Evolutionary conservation across 1,140 invertebrate species (phyloP).

Genomic region (Tribolium madens): DNA sequence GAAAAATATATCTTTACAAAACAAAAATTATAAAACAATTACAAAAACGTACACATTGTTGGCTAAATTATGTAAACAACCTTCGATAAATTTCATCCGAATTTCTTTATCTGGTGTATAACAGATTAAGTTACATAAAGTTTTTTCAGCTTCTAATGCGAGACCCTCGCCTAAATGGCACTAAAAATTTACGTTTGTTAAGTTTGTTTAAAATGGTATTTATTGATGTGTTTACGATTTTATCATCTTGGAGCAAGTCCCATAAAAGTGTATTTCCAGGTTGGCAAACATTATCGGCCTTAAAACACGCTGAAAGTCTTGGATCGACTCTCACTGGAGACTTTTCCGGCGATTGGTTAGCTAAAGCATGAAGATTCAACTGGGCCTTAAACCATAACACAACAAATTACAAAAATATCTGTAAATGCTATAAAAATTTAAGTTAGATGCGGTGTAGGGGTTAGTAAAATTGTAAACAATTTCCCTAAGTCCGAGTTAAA

Average conservation of each 20-base stretch:
- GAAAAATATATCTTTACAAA: background rate
- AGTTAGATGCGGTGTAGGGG: no score
- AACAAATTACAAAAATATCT: constrained; percentile 26
- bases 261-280: constrained; percentile 92
- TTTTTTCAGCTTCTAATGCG: constrained; percentile 91
- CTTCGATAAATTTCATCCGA: constrained; percentile 94
- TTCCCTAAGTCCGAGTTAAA: no score
- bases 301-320: constrained; percentile 69
- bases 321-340: constrained; percentile 61
- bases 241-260: constrained; percentile 94
- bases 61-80: constrained; percentile 90
- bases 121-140: constrained; percentile 87
- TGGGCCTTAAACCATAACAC: constrained; percentile 54
- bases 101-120: constrained; percentile 90
- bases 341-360: constrained; percentile 66
- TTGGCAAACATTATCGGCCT: constrained; percentile 85
- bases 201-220: background rate
- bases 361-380: constrained; percentile 62
- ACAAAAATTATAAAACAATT: background rate
- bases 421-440: background rate
- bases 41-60: constrained; percentile 75
- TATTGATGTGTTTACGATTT: constrained; percentile 74
- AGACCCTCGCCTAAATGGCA: constrained; percentile 87
- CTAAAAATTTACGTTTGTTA: constrained; percentile 65
- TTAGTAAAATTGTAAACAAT: background rate